Percentiles rank a stretch among this genome's conserved stretches.
phyloP scores from a whole-genome alignment of 2,797 vertebrate species.

The Lindbergichthys nudifrons region DNA sequence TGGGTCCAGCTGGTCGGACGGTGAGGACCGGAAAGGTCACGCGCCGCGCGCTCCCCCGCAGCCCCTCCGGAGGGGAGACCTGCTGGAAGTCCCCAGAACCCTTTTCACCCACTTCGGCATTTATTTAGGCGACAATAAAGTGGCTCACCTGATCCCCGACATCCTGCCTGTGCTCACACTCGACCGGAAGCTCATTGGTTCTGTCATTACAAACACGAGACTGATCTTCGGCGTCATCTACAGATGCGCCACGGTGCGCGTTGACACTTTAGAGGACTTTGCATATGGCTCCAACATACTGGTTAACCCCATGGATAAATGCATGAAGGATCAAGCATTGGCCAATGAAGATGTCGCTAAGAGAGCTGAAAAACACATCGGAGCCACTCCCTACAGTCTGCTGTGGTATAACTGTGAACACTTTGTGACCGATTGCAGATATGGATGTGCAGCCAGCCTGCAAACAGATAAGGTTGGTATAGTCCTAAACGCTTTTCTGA shows the following conservation, averaged over 20 bases:
- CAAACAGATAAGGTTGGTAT: constrained; percentile 91
- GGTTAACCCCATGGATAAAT: constrained; percentile 88
- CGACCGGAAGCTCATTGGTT: constrained; percentile 78
- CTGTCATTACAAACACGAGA: constrained; percentile 91
- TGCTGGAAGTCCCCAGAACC: constrained; percentile 92
- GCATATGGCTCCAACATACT: constrained; percentile 89
- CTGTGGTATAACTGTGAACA: constrained; percentile 98
- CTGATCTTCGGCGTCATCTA: constrained; percentile 91
- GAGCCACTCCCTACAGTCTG: constrained; percentile 89
- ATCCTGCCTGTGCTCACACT: constrained; percentile 88
- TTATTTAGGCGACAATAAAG: constrained; percentile 92
- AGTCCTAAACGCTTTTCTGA: too few species aligned
- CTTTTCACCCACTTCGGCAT: constrained; percentile 95
- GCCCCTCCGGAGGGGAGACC: constrained; percentile 87
- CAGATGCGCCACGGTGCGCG: constrained; percentile 88
- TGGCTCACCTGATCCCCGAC: constrained; percentile 96
- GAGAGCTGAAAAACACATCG: constrained; percentile 89
- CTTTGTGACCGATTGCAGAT: constrained; percentile 94
- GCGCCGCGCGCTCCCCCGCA: constrained; percentile 49
- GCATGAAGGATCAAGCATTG: constrained; percentile 76
- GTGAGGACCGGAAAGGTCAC: constrained; percentile 22
- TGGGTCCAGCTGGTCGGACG: constrained; percentile 50
- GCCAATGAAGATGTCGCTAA: constrained; percentile 86
- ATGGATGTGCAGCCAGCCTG: constrained; percentile 85
- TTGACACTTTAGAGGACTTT: constrained; percentile 94